Evolutionary conservation across 1,140 invertebrate species (phyloP), one percentile per base, ranked within the genome.

Genomic region (Drosophila equinoxialis): DNA sequence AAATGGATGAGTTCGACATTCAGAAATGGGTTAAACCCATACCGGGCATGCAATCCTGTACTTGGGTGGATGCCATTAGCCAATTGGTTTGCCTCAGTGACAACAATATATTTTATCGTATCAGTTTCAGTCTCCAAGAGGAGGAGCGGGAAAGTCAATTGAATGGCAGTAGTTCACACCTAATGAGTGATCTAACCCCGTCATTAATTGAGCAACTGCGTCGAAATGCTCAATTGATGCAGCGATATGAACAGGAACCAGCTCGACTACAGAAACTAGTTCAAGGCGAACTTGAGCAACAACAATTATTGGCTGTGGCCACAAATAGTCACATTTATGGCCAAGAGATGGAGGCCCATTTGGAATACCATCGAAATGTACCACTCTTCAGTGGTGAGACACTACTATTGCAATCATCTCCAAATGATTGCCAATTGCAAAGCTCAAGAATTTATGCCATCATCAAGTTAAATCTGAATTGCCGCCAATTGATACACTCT

Each of bases 91-190:
- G 90, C 23, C 71, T 91, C 1, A 91, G 90, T 54, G 74, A 76
- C 13, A 91, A 91, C 45, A 91, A 91, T 35, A 90, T 91, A 33
- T 91, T 91, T 39, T 87, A 91, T 73, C 59, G 79, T 39, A 78
- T 91, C n/a, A 48, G 30, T 6, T 91, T 91, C 13, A 69, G 35
- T 0, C 3, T 20, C 10, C n/a, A 60, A 7, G 41, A 61, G 4
- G 17, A 37, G 8, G 6, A 57, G n/a, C 10, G 2, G 6, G 45
- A 51, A 8, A 51, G 7, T 8, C 17, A 60, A 39, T 37, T 60
- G 2, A 23, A 61, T 10, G 23, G 64, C 65, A 54, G 33, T 6
- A 37, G 61, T n/a, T 45, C 55, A 3, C 14, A 35, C 6, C 57
- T 45, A 1, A 14, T 71, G 0, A 57, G 54, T 3, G 80, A 87